These are phyloP conservation scores for Glandiceps talaboti DNA, from an alignment of 53 echinoderm and acorn worm genomes.

Conservation along the genomic window DNA sequence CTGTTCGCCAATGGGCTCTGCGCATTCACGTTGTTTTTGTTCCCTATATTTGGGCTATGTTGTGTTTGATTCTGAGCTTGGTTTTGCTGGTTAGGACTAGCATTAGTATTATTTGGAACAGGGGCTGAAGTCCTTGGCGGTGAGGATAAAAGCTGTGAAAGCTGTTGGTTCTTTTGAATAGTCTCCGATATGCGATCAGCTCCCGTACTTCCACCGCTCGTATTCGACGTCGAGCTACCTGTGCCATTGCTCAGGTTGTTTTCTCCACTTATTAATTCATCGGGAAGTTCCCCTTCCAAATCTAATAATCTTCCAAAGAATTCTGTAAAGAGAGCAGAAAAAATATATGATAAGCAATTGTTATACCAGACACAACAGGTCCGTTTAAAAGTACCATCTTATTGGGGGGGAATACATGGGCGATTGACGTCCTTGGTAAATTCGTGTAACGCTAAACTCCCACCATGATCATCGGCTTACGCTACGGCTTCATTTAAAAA, in stretches of 20 bases:
- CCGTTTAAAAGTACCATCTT: too few species aligned
- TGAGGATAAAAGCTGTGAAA: constrained; percentile 73
- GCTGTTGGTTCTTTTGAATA: constrained; percentile 82
- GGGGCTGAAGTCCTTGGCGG: constrained; percentile 42
- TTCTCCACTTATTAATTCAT: constrained; percentile 49
- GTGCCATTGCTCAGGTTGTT: constrained; percentile 52
- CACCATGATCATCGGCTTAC: too few species aligned
- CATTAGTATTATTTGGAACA: not conserved
- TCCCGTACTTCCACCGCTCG: constrained; percentile 38
- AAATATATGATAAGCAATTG: not conserved
- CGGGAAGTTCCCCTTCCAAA: constrained; percentile 54
- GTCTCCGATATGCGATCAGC: constrained; percentile 26
- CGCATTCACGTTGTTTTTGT: not conserved
- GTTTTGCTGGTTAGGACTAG: not conserved
- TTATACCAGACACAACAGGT: too few species aligned
- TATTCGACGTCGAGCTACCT: constrained; percentile 5
- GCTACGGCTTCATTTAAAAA: too few species aligned
- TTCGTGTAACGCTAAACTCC: too few species aligned
- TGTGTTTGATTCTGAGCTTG: too few species aligned
- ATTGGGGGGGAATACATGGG: too few species aligned
- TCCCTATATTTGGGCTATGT: not conserved
- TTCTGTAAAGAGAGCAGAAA: constrained; percentile 29
- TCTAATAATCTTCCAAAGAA: constrained; percentile 44
- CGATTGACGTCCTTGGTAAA: too few species aligned
- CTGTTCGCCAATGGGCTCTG: not conserved